Percentiles rank a stretch among this genome's conserved stretches.
Evolutionary conservation across 2,113 vertebrate genomes (phyloP).

Genomic region (Ictidomys tridecemlineatus): DNA sequence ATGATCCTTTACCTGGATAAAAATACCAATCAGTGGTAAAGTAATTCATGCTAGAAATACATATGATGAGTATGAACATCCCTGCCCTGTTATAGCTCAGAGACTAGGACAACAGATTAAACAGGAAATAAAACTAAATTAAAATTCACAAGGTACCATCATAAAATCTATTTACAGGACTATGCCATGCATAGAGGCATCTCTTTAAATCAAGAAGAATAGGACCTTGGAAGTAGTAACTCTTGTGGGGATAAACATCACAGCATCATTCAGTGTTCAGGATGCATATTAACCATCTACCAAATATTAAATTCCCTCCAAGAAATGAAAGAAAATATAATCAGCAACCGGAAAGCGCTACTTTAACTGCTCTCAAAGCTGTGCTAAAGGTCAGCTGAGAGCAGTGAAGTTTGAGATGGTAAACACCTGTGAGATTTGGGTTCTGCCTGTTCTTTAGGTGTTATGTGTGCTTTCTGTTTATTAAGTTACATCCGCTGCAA

Average conservation of each 20-base stretch:
- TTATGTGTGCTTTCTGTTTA: background rate
- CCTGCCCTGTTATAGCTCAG: background rate
- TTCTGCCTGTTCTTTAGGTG: background rate
- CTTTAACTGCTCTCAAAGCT: background rate
- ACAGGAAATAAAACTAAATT: conserved; percentile 21
- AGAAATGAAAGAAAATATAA: background rate
- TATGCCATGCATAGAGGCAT: background rate
- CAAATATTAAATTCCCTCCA: background rate
- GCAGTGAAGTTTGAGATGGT: background rate
- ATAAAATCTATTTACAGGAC: background rate
- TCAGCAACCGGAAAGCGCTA: background rate
- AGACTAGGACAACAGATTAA: background rate
- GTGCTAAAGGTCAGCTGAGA: background rate
- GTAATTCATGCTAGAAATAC: background rate
- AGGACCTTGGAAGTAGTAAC: background rate
- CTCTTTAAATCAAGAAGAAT: background rate
- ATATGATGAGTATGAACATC: background rate
- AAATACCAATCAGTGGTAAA: background rate
- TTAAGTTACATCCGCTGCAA: background rate
- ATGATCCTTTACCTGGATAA: background rate
- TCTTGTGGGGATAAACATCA: background rate
- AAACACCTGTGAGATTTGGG: background rate
- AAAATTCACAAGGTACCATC: background rate
- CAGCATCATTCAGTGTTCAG: background rate
- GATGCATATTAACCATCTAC: background rate